phyloP scores from a whole-genome alignment of 2,797 vertebrate genomes.

The Pangasius mekongensis region DNA sequence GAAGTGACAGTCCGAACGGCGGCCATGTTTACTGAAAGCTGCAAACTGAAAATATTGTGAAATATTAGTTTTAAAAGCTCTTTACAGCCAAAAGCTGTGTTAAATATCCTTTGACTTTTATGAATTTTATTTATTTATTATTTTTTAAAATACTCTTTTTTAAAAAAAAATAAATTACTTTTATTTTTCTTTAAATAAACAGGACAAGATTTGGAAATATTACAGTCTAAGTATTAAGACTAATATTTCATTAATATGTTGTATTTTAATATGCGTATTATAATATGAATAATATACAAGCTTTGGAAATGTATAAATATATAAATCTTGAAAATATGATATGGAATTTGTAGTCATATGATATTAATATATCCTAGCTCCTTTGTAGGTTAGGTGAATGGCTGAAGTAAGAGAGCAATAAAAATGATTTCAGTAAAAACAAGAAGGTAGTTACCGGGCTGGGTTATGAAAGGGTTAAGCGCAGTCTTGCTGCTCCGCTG shows the following conservation, averaged over 20 bases:
- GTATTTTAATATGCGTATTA: not conserved
- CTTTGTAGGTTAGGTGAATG: not conserved
- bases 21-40: not conserved
- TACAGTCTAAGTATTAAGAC: not conserved
- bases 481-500: constrained; percentile 46
- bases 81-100: not conserved
- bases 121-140: too few species aligned
- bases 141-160: too few species aligned
- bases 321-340: not conserved
- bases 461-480: constrained; percentile 63
- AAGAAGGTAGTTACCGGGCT: constrained; percentile 1
- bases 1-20: not conserved
- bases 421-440: not conserved
- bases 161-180: too few species aligned
- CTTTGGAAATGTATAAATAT: not conserved
- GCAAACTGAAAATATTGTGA: too few species aligned
- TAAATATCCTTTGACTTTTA: not conserved
- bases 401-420: not conserved
- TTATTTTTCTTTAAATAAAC: not conserved
- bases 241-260: not conserved
- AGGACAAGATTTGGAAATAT: not conserved
- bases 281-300: not conserved
- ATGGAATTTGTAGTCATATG: not conserved
- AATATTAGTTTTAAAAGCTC: not conserved
- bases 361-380: not conserved